Conservation (phyloP, 2,888 invertebrate species). For the Thysanoteuthis rhombus region DNA sequence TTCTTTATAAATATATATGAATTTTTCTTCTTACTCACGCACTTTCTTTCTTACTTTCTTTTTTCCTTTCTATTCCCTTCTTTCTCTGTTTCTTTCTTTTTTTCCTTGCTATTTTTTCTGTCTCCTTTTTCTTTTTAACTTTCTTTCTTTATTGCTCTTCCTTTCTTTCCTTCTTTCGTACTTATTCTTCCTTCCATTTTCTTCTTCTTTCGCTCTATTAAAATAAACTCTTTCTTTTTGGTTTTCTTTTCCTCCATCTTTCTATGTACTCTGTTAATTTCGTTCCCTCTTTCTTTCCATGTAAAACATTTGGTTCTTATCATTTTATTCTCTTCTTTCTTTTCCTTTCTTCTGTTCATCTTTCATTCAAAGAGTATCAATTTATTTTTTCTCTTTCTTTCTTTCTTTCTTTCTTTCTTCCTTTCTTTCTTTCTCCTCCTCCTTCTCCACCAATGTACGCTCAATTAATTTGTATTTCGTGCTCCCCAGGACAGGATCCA, state of each 20-base stretch:
- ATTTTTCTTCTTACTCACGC: too few relatives aligned
- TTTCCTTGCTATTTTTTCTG: not conserved
- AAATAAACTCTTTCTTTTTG: not conserved
- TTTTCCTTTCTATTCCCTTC: not conserved
- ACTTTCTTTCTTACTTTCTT: not conserved
- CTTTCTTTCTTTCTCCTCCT: not conserved
- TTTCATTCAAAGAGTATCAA: too few relatives aligned
- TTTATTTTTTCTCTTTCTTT: not conserved
- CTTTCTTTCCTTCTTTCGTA: too few relatives aligned
- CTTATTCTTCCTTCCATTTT: not conserved
- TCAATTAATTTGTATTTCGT: not conserved
- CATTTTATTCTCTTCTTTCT: not conserved
- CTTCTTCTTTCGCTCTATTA: too few relatives aligned
- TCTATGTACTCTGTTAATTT: not conserved
- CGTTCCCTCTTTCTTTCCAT: too few relatives aligned
- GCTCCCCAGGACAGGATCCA: not conserved
- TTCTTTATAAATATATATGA: too few relatives aligned
- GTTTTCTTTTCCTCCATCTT: not conserved
- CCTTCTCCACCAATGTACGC: not conserved
- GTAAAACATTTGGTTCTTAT: not conserved
- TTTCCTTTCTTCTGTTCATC: not conserved
- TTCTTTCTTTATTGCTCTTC: not conserved
- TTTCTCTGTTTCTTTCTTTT: not conserved
- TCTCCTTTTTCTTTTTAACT: not conserved
- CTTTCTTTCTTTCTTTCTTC: fast-evolving